A percentile compares a stretch with the other conserved stretches of the same genome.
Conservation (phyloP, 2,797 vertebrate species). For the Betta splendens region DNA sequence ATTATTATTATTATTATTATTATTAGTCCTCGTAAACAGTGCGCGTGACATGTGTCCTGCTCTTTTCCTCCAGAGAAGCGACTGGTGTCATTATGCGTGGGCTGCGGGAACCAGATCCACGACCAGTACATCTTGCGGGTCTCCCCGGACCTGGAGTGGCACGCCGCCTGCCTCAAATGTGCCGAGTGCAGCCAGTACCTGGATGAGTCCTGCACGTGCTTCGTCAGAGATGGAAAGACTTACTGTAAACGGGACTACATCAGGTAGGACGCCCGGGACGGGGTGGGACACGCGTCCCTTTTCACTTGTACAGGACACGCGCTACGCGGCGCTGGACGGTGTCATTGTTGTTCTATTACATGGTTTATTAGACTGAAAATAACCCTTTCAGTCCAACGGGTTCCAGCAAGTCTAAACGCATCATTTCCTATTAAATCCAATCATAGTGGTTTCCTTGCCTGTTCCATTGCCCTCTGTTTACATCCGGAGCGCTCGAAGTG, state of each 20-base stretch:
- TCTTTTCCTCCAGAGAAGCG: constrained; percentile 88
- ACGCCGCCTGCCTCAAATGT: constrained; percentile 95
- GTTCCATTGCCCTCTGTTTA: background rate
- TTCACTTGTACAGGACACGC: constrained; percentile 6
- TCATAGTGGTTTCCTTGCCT: too few relatives aligned
- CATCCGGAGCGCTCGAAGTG: background rate
- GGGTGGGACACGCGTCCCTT: constrained; percentile 7
- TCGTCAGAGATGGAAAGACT: constrained; percentile 95
- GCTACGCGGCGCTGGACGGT: constrained; percentile 8
- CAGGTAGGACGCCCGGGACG: constrained; percentile 82
- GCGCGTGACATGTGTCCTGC: constrained; percentile 29
- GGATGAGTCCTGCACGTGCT: constrained; percentile 97
- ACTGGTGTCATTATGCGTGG: constrained; percentile 95
- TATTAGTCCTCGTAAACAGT: background rate
- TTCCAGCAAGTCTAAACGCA: too few relatives aligned
- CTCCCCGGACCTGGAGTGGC: constrained; percentile 97
- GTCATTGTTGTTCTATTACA: background rate
- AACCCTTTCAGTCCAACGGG: background rate
- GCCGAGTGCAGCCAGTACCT: constrained; percentile 96
- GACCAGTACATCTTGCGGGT: constrained; percentile 96
- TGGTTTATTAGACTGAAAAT: constrained; percentile 10
- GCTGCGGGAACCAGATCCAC: constrained; percentile 97
- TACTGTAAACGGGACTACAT: constrained; percentile 97
- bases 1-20: background rate
- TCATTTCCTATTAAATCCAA: too few relatives aligned